phyloP scores from a whole-genome alignment of 2,113 vertebrate species.

The Dinomys branickii region DNA sequence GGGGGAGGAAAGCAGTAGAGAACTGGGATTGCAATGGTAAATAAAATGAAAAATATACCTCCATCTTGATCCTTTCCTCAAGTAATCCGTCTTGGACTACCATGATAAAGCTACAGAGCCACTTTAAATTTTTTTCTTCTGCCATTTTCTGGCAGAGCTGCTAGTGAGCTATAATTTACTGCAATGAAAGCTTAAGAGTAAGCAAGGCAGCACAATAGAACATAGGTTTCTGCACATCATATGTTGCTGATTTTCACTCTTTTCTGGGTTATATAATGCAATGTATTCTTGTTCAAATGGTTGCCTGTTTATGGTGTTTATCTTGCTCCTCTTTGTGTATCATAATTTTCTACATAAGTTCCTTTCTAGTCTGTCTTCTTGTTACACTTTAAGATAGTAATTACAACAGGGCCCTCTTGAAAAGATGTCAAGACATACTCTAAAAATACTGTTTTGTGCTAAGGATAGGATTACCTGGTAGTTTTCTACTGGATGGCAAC shows the following conservation, averaged over 20 bases:
- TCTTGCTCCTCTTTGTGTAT: constrained; percentile 21
- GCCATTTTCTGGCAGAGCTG: not conserved
- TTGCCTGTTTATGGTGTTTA: not conserved
- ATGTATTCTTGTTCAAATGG: not conserved
- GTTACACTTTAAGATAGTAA: constrained; percentile 4
- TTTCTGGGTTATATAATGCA: not conserved
- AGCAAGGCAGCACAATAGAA: not conserved
- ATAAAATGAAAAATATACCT: not conserved
- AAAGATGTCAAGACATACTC: constrained; percentile 10
- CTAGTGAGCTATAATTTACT: constrained; percentile 13
- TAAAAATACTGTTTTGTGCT: constrained; percentile 16
- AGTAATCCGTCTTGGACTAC: not conserved
- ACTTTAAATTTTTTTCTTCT: not conserved
- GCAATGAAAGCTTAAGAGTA: not conserved
- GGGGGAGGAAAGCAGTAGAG: not conserved
- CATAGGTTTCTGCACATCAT: not conserved
- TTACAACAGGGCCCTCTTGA: not conserved
- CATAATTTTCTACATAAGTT: constrained; percentile 11
- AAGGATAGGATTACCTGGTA: not conserved
- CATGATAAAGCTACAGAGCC: not conserved
- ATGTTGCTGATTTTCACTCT: not conserved
- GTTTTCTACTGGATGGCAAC: not conserved
- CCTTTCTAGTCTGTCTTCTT: not conserved
- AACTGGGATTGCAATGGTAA: not conserved
- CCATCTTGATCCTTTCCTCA: not conserved